Evolutionary conservation across 2,113 vertebrate species (phyloP).

Genomic region (Sinocyclocheilus anshuiensis): DNA sequence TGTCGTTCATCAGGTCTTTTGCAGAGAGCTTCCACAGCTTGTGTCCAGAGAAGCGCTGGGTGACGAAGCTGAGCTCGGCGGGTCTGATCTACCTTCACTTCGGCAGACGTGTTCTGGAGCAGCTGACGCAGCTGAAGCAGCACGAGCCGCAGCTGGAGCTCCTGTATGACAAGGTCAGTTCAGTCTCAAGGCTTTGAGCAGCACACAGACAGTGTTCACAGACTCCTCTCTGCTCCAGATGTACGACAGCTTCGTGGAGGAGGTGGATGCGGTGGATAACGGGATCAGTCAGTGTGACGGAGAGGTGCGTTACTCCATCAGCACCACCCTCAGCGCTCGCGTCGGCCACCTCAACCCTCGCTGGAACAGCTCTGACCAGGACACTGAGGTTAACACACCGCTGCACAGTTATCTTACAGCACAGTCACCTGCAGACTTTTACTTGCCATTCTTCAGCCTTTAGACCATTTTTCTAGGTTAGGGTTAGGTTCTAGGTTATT

Average conservation of each 20-base stretch:
- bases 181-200: neutral
- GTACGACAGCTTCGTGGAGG: constrained; percentile 94
- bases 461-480: too few relatives aligned
- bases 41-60: constrained; percentile 86
- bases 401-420: neutral
- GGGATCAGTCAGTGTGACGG: constrained; percentile 88
- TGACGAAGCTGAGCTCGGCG: constrained; percentile 93
- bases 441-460: too few relatives aligned
- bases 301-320: constrained; percentile 83
- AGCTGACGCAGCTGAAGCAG: constrained; percentile 76
- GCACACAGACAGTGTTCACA: neutral
- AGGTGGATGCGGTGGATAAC: constrained; percentile 92
- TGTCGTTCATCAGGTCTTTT: constrained; percentile 74
- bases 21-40: constrained; percentile 83
- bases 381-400: constrained; percentile 74
- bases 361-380: constrained; percentile 88
- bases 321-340: constrained; percentile 84
- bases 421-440: neutral
- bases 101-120: constrained; percentile 80
- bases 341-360: constrained; percentile 87
- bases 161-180: constrained; percentile 86
- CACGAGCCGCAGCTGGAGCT: constrained; percentile 74
- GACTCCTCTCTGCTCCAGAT: constrained; percentile 71
- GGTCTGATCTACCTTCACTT: constrained; percentile 92
- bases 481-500: too few relatives aligned